phyloP scores from a whole-genome alignment of 2,797 vertebrate species.

The Epinephelus coioides region DNA sequence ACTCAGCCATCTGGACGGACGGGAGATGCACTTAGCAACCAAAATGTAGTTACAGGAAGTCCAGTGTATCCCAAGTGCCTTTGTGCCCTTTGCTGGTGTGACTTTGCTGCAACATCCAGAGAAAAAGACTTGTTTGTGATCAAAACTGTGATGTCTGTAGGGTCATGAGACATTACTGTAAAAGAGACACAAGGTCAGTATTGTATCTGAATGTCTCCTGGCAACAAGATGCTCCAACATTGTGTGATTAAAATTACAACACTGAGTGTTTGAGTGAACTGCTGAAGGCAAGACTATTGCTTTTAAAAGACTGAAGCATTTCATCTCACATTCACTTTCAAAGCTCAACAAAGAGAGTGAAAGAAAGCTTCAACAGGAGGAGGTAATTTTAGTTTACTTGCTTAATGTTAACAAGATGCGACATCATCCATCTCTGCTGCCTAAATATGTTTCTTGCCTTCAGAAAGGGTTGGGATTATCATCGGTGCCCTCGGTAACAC shows the following conservation, averaged over 20 bases:
- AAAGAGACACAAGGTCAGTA: not conserved
- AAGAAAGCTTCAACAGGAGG: not conserved
- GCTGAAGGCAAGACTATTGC: slow-evolving; percentile 1
- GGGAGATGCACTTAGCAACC: slow-evolving; percentile 21
- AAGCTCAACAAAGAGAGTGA: slow-evolving; percentile 1
- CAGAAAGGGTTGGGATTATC: slow-evolving; percentile 39
- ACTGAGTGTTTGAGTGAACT: not conserved
- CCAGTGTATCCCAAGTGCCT: not conserved
- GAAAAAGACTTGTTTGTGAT: not conserved
- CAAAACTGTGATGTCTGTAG: not conserved
- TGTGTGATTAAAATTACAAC: slow-evolving; percentile 5
- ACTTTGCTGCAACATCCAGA: slow-evolving; percentile 6
- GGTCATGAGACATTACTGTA: not conserved
- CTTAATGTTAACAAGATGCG: slow-evolving; percentile 31
- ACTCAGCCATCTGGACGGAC: slow-evolving; percentile 36
- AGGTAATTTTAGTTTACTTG: slow-evolving; percentile 25
- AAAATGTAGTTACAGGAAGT: slow-evolving; percentile 17
- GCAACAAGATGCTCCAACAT: slow-evolving; percentile 6
- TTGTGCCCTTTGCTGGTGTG: not conserved
- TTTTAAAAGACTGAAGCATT: not conserved
- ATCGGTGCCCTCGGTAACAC: slow-evolving; percentile 43
- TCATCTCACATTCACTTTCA: not conserved
- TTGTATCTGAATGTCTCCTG: not conserved
- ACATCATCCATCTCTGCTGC: slow-evolving; percentile 50
- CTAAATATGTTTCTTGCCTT: slow-evolving; percentile 55